phyloP scores from a whole-genome alignment of 2,888 invertebrate genomes.

The Ferrisia virgata region DNA sequence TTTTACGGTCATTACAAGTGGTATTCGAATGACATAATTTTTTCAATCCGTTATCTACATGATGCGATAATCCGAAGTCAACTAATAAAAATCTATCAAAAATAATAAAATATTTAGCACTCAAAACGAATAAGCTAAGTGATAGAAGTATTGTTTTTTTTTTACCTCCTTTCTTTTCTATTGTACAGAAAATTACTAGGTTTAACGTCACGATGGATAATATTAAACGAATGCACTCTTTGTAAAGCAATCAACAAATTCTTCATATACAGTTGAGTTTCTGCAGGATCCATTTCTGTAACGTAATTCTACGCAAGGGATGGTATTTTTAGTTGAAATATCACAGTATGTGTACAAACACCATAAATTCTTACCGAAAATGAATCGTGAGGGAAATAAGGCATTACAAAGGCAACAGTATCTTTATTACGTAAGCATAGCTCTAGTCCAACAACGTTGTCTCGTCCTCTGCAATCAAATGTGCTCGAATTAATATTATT shows the following conservation, averaged over 20 bases:
- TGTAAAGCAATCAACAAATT: constrained; percentile 74
- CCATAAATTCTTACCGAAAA: constrained; percentile 65
- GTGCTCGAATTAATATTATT: not conserved
- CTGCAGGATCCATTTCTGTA: constrained; percentile 64
- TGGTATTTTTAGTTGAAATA: not conserved
- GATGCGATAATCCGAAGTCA: constrained; percentile 86
- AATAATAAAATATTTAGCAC: constrained; percentile 35
- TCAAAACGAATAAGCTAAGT: not conserved
- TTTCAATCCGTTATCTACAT: constrained; percentile 52
- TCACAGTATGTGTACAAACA: not conserved
- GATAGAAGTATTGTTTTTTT: not conserved
- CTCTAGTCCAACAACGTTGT: constrained; percentile 78
- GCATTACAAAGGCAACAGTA: constrained; percentile 84
- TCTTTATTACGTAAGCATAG: constrained; percentile 73
- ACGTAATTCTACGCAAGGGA: constrained; percentile 77
- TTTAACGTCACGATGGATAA: constrained; percentile 87
- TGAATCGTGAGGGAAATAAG: constrained; percentile 77
- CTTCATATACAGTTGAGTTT: constrained; percentile 74
- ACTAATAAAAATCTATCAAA: constrained; percentile 68
- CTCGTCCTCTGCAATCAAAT: constrained; percentile 64
- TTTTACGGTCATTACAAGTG: not conserved
- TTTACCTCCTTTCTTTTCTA: constrained; percentile 63
- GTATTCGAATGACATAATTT: not conserved
- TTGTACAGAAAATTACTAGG: constrained; percentile 89
- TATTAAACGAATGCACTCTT: constrained; percentile 76